Evolutionary conservation across 35 echinoderm and acorn worm genomes (phyloP), one percentile per base, ranked within the genome.

Genomic region (Heliocidaris tuberculata): DNA sequence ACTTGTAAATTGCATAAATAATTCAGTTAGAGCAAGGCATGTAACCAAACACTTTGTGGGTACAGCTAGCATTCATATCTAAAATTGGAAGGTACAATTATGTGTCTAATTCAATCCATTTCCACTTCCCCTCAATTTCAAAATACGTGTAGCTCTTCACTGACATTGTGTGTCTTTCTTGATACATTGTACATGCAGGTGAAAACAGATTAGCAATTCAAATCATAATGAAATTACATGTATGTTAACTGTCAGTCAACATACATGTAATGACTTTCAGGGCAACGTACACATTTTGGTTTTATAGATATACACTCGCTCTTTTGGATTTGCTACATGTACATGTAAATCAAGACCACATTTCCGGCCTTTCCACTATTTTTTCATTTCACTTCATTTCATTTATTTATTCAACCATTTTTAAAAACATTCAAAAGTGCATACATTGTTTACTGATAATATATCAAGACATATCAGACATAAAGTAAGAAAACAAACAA

Each of bases 1-100:
- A 78, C 65, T 21, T 78, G 65, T 78, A 78, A 78, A 78, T 78
- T 78, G 21, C 65, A 78, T 78, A n/a, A 78, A 78, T 78, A 78
- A 78, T 78, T 78, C 65, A 78, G 65, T 78, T 78, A 78, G 21
- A 24, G 65, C 19, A 78, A n/a, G 65, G 65, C 65, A 78, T 78
- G 65, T 78, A 78, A 78, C 65, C 17, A 4, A n/a, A 78, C 17
- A 24, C 65, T 78, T 78, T 78, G 65, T 78, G 65, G 65, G 27
- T 78, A 19, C 65, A 78, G 65, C 65, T 78, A 78, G 65, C 15
- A 78, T 78, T 78, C 65, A 78, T 19, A 78, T 78, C n/a, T 78
- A 24, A 78, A 27, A 78, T 24, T 78, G 65, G 21, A 6, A n/a
- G 21, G 8, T n/a, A 24, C 65, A 78, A 24, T 78, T 78, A 7